These are phyloP conservation scores for Trisateles emortualis DNA, from an alignment of 2,888 invertebrate genomes.

Conservation along the genomic window DNA sequence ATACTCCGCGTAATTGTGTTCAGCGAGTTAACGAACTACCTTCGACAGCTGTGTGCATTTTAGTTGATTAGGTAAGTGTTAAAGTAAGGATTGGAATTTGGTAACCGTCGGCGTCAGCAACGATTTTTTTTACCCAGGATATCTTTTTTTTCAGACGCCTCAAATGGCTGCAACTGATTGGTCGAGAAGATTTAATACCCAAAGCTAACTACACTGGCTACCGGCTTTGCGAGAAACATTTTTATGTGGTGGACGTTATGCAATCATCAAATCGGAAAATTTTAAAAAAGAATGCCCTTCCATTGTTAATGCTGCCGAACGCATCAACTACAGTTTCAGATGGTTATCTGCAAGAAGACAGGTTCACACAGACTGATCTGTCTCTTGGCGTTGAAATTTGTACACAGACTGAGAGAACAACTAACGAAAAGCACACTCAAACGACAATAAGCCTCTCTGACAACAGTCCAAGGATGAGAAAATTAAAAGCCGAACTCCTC, in stretches of 20 bases:
- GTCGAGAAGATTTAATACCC: slow-evolving; percentile 37
- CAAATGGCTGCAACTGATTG: slow-evolving; percentile 37
- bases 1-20: too few relatives aligned
- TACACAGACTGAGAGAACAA: slow-evolving; percentile 12
- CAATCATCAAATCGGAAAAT: slow-evolving; percentile 17
- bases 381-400: slow-evolving; percentile 11
- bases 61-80: too few relatives aligned
- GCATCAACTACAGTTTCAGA: slow-evolving; percentile 10
- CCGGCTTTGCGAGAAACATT: slow-evolving; percentile 43
- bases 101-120: not conserved
- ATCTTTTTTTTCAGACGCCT: slow-evolving; percentile 21
- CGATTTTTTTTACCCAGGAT: not conserved
- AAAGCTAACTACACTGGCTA: slow-evolving; percentile 35
- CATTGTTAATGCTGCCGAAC: slow-evolving; percentile 38
- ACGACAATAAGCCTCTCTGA: slow-evolving; percentile 27
- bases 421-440: slow-evolving; percentile 28
- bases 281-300: slow-evolving; percentile 31
- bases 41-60: too few relatives aligned
- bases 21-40: too few relatives aligned
- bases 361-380: slow-evolving; percentile 21
- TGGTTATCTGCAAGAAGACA: slow-evolving; percentile 16
- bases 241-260: slow-evolving; percentile 17
- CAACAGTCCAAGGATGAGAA: slow-evolving; percentile 35
- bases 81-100: not conserved
- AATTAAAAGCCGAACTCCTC: slow-evolving; percentile 24